Evolutionary conservation across 2,888 invertebrate species (phyloP).

Genomic region (Psylliodes chrysocephalus): DNA sequence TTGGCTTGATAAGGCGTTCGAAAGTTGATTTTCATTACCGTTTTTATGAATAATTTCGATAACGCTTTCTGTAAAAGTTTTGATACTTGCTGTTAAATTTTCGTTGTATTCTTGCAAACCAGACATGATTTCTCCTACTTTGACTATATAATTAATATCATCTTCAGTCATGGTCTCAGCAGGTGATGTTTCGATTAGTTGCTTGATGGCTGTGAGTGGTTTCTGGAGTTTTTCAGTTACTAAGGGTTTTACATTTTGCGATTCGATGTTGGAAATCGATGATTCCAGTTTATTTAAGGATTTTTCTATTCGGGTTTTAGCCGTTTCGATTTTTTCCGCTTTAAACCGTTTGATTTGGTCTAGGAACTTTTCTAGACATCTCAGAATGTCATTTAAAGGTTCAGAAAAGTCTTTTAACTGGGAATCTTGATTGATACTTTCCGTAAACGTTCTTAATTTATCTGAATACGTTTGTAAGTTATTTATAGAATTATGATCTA

Average conservation of each 20-base stretch:
- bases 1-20: not conserved
- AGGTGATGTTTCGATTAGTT: constrained; percentile 37
- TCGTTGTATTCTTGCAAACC: not conserved
- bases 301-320: constrained; percentile 13
- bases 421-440: constrained; percentile 61
- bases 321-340: constrained; percentile 33
- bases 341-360: constrained; percentile 50
- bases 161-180: constrained; percentile 43
- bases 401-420: constrained; percentile 61
- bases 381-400: constrained; percentile 60
- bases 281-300: constrained; percentile 48
- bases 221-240: constrained; percentile 53
- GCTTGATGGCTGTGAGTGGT: constrained; percentile 53
- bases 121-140: constrained; percentile 45
- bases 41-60: constrained; percentile 44
- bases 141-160: constrained; percentile 49
- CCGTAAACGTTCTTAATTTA: constrained; percentile 50
- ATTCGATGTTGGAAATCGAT: constrained; percentile 41
- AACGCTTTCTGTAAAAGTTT: constrained; percentile 43
- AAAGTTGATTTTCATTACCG: not conserved
- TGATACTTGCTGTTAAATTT: constrained; percentile 32
- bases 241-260: constrained; percentile 43
- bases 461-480: constrained; percentile 44
- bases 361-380: constrained; percentile 53
- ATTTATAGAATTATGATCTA: constrained; percentile 33